phyloP scores from a whole-genome alignment of 2,888 invertebrate genomes.

The Zonitis immaculata region DNA sequence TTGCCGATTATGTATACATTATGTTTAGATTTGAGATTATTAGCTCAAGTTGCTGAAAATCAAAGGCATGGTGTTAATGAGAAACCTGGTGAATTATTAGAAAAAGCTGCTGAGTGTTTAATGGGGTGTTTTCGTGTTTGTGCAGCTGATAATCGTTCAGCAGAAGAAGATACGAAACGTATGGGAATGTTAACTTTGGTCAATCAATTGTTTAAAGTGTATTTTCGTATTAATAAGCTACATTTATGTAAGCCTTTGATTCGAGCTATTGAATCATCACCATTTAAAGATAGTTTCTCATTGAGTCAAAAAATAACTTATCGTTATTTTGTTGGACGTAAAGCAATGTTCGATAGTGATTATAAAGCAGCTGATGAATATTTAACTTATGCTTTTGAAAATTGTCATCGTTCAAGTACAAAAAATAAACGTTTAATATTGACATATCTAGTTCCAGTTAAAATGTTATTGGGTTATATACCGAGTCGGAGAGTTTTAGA shows the following conservation, averaged over 20 bases:
- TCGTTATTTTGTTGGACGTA: slow-evolving; percentile 93
- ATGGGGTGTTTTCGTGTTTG: slow-evolving; percentile 93
- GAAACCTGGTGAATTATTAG: slow-evolving; percentile 68
- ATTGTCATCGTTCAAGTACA: slow-evolving; percentile 73
- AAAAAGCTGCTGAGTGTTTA: slow-evolving; percentile 89
- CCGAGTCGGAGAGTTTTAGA: slow-evolving; percentile 76
- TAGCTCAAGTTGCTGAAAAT: slow-evolving; percentile 75
- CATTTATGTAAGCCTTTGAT: slow-evolving; percentile 92
- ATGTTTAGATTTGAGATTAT: slow-evolving; percentile 76
- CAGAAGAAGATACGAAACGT: slow-evolving; percentile 88
- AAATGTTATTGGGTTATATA: slow-evolving; percentile 94
- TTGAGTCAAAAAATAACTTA: slow-evolving; percentile 94
- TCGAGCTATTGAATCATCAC: slow-evolving; percentile 91
- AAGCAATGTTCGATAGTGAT: slow-evolving; percentile 98
- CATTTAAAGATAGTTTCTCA: slow-evolving; percentile 83
- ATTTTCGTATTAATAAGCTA: slow-evolving; percentile 74
- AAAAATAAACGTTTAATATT: slow-evolving; percentile 90
- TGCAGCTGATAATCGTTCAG: slow-evolving; percentile 88
- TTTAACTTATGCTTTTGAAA: slow-evolving; percentile 86
- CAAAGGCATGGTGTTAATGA: slow-evolving; percentile 50
- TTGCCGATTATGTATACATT: slow-evolving; percentile 88
- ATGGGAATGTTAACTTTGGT: slow-evolving; percentile 95
- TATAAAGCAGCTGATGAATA: slow-evolving; percentile 90
- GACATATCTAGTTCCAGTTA: slow-evolving; percentile 93
- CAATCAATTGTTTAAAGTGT: slow-evolving; percentile 94